Evolutionary conservation across 2,797 vertebrate genomes (phyloP).

Genomic region (Ctenochaetus hawaiiensis): DNA sequence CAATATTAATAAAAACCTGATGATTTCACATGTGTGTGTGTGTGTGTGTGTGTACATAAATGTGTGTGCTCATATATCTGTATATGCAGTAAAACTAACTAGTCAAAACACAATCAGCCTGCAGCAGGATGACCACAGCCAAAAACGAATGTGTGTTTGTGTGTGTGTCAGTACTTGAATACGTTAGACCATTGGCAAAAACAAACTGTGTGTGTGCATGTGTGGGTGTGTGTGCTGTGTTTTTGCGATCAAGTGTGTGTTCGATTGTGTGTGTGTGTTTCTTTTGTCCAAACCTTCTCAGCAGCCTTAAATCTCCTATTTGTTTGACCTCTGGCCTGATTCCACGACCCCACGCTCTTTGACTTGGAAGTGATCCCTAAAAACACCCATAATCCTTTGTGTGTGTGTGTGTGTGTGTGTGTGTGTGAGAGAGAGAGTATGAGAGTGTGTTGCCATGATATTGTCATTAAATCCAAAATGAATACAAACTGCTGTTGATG

Average conservation of each 20-base stretch:
- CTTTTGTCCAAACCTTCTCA: constrained; percentile 9
- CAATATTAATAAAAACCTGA: constrained; percentile 17
- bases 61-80: not conserved
- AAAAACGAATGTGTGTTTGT: constrained; percentile 26
- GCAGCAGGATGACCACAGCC: constrained; percentile 11
- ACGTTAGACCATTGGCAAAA: constrained; percentile 53
- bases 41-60: not conserved
- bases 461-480: constrained; percentile 57
- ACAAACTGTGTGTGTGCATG: constrained; percentile 27
- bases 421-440: constrained; percentile 6
- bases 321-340: constrained; percentile 62
- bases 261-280: constrained; percentile 18
- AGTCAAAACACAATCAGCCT: constrained; percentile 13
- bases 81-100: not conserved
- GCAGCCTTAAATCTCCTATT: constrained; percentile 46
- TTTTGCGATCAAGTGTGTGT: constrained; percentile 13
- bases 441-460: constrained; percentile 50
- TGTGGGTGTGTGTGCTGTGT: constrained; percentile 14
- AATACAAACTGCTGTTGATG: constrained; percentile 65
- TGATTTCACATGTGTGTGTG: not conserved
- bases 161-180: constrained; percentile 30
- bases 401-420: constrained; percentile 30
- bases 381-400: constrained; percentile 46
- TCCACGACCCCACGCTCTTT: constrained; percentile 55
- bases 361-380: constrained; percentile 43